A percentile compares a stretch with the other conserved stretches of the same genome.
Evolutionary conservation across 2,888 invertebrate species (phyloP).

Genomic region (Archaeoteleia sp.): DNA sequence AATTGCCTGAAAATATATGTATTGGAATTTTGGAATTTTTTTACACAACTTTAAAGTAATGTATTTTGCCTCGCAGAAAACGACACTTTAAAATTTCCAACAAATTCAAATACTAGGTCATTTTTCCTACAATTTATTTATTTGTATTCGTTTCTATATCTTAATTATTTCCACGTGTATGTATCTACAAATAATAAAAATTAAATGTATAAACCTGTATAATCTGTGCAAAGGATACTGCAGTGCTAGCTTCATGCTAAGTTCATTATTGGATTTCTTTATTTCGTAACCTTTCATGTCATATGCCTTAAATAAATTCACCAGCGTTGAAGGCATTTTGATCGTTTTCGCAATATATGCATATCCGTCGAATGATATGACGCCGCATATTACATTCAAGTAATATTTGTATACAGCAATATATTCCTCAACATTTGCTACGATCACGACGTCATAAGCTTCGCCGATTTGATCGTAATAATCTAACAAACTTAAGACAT

Average conservation of each 20-base stretch:
- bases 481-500: slow-evolving; percentile 82
- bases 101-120: no score
- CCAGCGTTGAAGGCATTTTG: slow-evolving; percentile 78
- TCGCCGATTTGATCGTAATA: slow-evolving; percentile 81
- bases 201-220: slow-evolving; percentile 66
- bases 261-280: slow-evolving; percentile 77
- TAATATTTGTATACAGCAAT: slow-evolving; percentile 84
- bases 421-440: slow-evolving; percentile 83
- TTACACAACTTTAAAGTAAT: no score
- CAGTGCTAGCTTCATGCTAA: slow-evolving; percentile 79
- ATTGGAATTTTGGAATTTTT: no score
- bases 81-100: no score
- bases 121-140: no score
- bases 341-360: slow-evolving; percentile 80
- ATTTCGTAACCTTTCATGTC: slow-evolving; percentile 77
- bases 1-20: no score
- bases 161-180: no score
- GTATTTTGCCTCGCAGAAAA: no score
- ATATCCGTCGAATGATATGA: slow-evolving; percentile 84
- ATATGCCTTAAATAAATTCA: slow-evolving; percentile 78
- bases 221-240: slow-evolving; percentile 80
- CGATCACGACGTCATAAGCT: slow-evolving; percentile 80
- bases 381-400: slow-evolving; percentile 83
- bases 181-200: no score
- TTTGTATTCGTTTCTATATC: no score